phyloP scores from a whole-genome alignment of 2,113 vertebrate genomes.

The Misgurnus mizolepis region DNA sequence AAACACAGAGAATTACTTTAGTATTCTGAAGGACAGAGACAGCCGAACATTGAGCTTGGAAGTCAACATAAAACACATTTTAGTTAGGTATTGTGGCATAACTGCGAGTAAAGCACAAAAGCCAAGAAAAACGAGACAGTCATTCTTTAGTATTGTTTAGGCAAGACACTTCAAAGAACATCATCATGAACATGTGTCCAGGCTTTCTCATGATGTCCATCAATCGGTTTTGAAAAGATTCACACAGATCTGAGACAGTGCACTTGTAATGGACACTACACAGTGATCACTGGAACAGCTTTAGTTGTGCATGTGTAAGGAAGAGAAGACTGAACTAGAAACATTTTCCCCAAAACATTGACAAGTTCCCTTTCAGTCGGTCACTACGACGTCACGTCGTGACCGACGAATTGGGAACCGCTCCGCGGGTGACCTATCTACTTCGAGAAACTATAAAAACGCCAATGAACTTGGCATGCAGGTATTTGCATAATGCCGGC shows the following conservation, averaged over 20 bases:
- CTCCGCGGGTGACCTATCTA: too few species aligned
- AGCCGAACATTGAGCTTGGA: not conserved
- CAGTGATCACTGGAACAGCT: slow-evolving; percentile 41
- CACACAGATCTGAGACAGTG: slow-evolving; percentile 18
- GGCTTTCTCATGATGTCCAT: not conserved
- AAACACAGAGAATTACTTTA: slow-evolving; percentile 51
- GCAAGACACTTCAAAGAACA: slow-evolving; percentile 16
- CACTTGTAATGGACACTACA: slow-evolving; percentile 60
- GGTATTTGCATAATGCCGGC: too few species aligned
- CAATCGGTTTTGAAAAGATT: slow-evolving; percentile 27
- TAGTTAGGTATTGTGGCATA: too few species aligned
- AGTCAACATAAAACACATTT: not conserved
- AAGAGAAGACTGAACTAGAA: not conserved
- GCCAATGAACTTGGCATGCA: too few species aligned
- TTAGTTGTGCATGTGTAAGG: not conserved
- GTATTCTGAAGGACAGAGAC: not conserved
- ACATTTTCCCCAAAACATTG: too few species aligned
- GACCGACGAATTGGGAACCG: too few species aligned
- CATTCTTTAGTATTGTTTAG: not conserved
- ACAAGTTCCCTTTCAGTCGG: too few species aligned
- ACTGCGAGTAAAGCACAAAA: too few species aligned
- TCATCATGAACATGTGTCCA: slow-evolving; percentile 18
- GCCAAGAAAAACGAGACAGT: too few species aligned
- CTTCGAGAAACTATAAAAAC: too few species aligned
- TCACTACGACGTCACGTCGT: too few species aligned